These are phyloP conservation scores for Macrophya alboannulata DNA, from an alignment of 2,888 invertebrate genomes.

Conservation along the genomic window DNA sequence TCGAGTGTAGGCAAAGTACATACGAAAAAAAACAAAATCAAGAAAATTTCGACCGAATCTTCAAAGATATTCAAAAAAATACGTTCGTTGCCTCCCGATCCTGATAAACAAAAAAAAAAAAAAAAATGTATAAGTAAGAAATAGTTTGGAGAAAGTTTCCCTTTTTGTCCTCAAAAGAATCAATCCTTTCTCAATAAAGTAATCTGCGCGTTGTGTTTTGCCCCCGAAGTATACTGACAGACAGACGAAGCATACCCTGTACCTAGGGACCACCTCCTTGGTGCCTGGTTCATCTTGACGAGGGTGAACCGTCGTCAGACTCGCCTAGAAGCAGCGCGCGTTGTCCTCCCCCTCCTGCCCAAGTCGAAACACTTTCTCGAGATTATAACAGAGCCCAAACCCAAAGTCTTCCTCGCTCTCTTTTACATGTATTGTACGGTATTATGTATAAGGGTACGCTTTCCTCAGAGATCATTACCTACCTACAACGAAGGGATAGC, in stretches of 20 bases:
- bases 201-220: background rate
- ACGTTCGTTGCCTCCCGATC: too few relatives aligned
- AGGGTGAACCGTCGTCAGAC: constrained; percentile 45
- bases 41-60: background rate
- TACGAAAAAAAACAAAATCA: too few relatives aligned
- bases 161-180: background rate
- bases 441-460: background rate
- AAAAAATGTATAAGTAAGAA: background rate
- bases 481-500: background rate
- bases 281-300: constrained; percentile 30
- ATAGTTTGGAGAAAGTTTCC: background rate
- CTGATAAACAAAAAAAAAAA: too few relatives aligned
- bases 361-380: constrained; percentile 31
- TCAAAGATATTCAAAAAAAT: background rate
- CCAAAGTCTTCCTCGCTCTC: background rate
- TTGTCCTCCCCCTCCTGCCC: background rate
- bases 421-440: background rate
- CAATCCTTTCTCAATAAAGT: constrained; percentile 27
- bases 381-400: constrained; percentile 16
- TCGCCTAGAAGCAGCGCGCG: background rate
- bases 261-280: background rate
- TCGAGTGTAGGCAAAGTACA: too few relatives aligned
- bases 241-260: background rate
- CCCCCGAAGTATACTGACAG: background rate
- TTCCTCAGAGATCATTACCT: constrained; percentile 22